Conservation (phyloP, 1,140 invertebrate genomes). For the Drosophila simulans region DNA sequence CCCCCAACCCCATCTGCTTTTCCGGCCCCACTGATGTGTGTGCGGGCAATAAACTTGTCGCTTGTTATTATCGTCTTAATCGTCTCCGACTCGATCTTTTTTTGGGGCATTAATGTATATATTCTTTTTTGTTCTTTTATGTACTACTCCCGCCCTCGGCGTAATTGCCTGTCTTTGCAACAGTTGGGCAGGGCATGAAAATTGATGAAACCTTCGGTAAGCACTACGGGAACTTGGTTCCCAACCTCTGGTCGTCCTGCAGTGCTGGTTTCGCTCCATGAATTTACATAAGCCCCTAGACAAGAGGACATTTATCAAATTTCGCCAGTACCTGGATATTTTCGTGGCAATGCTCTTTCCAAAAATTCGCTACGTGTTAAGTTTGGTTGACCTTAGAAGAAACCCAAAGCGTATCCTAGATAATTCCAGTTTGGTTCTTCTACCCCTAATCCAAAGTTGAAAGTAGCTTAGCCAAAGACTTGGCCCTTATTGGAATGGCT, state of each 20-base stretch:
- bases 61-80: constrained; percentile 83
- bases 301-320: constrained; percentile 65
- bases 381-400: not conserved
- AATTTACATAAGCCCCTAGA: constrained; percentile 50
- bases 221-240: constrained; percentile 34
- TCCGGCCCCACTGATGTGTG: constrained; percentile 41
- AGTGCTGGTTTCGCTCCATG: constrained; percentile 31
- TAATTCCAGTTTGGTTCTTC: not conserved
- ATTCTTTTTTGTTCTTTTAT: constrained; percentile 26
- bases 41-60: constrained; percentile 80
- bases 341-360: not conserved
- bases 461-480: not conserved
- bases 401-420: too few relatives aligned
- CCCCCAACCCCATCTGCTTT: not conserved
- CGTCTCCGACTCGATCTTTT: constrained; percentile 67
- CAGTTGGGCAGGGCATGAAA: constrained; percentile 58
- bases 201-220: constrained; percentile 66
- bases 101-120: constrained; percentile 52
- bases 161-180: constrained; percentile 80
- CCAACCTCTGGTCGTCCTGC: constrained; percentile 42
- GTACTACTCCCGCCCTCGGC: constrained; percentile 30
- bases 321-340: constrained; percentile 10
- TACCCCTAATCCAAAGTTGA: too few relatives aligned
- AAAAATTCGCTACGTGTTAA: not conserved
- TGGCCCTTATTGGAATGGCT: not conserved